Conservation (phyloP, 2,888 invertebrate species). For the Candidula unifasciata region DNA sequence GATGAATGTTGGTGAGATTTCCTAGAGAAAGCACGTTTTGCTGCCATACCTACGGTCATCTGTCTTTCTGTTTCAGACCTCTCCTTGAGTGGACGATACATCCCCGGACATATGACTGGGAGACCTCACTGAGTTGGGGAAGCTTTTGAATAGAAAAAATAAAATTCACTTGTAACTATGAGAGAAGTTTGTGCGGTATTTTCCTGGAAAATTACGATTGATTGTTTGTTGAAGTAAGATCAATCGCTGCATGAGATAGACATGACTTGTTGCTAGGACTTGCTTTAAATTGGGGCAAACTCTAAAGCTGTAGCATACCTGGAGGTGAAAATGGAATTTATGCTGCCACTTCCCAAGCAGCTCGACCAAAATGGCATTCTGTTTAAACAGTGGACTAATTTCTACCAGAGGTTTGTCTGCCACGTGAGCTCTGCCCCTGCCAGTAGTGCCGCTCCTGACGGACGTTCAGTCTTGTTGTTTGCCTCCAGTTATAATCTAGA, state of each 20-base stretch:
- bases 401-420: constrained; percentile 14
- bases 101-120: background rate
- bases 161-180: background rate
- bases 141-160: background rate
- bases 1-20: background rate
- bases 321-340: constrained; percentile 31
- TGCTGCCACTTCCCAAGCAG: constrained; percentile 9
- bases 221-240: no score
- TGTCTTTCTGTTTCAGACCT: constrained; percentile 38
- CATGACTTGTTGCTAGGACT: no score
- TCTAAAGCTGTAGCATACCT: background rate
- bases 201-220: background rate
- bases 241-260: no score
- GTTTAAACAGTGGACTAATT: background rate
- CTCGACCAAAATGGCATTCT: constrained; percentile 16
- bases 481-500: background rate
- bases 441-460: background rate
- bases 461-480: constrained; percentile 28
- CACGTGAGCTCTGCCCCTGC: background rate
- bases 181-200: background rate
- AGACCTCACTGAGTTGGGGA: constrained; percentile 23
- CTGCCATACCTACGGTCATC: constrained; percentile 29
- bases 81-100: constrained; percentile 18
- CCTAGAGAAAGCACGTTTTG: background rate
- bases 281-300: no score